Evolutionary conservation across 2,888 invertebrate species (phyloP).

Genomic region (Phaedon cochleariae): DNA sequence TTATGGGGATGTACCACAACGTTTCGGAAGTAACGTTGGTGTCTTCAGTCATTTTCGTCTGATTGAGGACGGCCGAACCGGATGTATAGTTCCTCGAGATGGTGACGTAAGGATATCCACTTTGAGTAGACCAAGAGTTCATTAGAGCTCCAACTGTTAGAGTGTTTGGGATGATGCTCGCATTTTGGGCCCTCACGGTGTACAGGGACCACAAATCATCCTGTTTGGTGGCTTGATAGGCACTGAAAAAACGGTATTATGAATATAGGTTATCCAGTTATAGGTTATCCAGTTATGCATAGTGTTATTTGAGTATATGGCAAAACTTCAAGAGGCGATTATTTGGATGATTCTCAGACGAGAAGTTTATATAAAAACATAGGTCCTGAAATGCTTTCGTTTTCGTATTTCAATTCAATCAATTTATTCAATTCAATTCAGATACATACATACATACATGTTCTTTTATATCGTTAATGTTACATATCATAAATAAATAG

Average conservation of each 20-base stretch:
- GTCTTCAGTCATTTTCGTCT: slow-evolving; percentile 61
- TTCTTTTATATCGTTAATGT: too few species aligned
- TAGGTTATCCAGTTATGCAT: too few species aligned
- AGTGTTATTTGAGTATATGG: too few species aligned
- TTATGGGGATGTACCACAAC: slow-evolving; percentile 71
- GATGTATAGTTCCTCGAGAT: slow-evolving; percentile 66
- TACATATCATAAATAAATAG: too few species aligned
- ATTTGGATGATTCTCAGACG: too few species aligned
- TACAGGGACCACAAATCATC: slow-evolving; percentile 73
- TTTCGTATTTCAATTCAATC: too few species aligned
- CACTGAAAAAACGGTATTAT: slow-evolving; percentile 57
- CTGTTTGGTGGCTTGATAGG: slow-evolving; percentile 70
- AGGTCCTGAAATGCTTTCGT: too few species aligned
- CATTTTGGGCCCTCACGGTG: slow-evolving; percentile 54
- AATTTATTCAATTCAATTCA: too few species aligned
- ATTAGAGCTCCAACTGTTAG: slow-evolving; percentile 69
- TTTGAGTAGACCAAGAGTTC: slow-evolving; percentile 77
- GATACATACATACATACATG: too few species aligned
- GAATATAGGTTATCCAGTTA: too few species aligned
- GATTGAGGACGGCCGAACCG: slow-evolving; percentile 62
- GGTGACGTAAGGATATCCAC: slow-evolving; percentile 73
- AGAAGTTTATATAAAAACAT: too few species aligned
- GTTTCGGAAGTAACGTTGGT: slow-evolving; percentile 43
- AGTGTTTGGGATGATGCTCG: slow-evolving; percentile 57
- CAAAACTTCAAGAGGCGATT: too few species aligned